These are phyloP conservation scores for Panthera leo DNA, from an alignment of 2,113 vertebrate species.

Conservation along the genomic window DNA sequence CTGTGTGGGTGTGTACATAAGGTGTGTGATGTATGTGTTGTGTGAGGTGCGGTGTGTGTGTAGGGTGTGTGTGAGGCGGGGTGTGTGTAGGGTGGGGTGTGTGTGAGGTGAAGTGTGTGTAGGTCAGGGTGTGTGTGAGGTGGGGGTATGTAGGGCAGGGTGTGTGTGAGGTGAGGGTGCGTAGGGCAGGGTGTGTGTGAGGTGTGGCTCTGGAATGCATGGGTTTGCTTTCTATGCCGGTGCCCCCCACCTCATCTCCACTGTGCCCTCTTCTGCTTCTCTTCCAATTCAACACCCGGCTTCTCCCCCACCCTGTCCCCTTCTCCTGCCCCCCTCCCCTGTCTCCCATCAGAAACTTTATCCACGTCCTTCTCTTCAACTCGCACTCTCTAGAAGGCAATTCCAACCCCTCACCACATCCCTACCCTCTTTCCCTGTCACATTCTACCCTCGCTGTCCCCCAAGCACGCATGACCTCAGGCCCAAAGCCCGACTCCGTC, in stretches of 20 bases:
- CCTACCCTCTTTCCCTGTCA: background rate
- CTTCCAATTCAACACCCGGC: background rate
- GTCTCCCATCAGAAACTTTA: background rate
- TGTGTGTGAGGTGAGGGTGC: background rate
- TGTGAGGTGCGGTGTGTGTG: background rate
- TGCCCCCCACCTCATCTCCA: background rate
- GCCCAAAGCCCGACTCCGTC: background rate
- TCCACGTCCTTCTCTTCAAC: background rate
- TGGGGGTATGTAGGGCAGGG: background rate
- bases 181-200: background rate
- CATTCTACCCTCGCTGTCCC: background rate
- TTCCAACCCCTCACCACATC: background rate
- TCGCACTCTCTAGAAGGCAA: background rate
- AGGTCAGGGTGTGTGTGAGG: background rate
- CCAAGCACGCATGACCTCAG: background rate
- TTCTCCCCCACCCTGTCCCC: background rate
- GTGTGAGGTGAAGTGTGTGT: too few species aligned
- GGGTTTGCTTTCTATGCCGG: background rate
- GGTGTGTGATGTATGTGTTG: background rate
- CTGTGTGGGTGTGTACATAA: background rate
- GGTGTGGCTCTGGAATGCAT: background rate
- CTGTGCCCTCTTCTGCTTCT: background rate
- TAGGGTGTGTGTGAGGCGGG: background rate
- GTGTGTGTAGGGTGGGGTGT: background rate
- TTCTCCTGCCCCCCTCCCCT: fast-evolving